Evolutionary conservation across 2,113 vertebrate species (phyloP).

Genomic region (Chascanopsetta lugubris): DNA sequence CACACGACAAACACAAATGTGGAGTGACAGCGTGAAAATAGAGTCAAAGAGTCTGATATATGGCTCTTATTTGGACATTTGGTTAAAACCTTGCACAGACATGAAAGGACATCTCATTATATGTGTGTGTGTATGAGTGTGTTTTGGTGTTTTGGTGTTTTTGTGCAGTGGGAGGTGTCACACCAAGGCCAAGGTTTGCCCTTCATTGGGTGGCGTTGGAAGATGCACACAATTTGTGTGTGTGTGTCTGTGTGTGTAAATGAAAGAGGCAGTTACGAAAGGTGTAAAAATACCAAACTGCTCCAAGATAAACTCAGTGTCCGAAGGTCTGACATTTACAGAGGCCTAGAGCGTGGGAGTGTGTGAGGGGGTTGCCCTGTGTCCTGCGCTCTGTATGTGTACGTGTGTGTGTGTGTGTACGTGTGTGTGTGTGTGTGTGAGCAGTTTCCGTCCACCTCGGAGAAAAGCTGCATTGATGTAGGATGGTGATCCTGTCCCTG

Average conservation of each 20-base stretch:
- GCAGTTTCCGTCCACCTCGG: constrained; percentile 71
- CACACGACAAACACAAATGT: constrained; percentile 1
- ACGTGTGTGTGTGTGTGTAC: constrained; percentile 25
- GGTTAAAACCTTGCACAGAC: constrained; percentile 15
- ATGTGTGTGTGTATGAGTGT: constrained; percentile 17
- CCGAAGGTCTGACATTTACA: constrained; percentile 77
- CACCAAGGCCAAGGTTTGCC: constrained; percentile 29
- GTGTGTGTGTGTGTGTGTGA: constrained; percentile 32
- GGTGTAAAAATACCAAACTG: constrained; percentile 78
- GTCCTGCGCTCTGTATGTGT: constrained; percentile 18
- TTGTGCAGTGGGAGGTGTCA: constrained; percentile 4
- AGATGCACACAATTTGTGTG: not conserved
- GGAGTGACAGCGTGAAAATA: not conserved
- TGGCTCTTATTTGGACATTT: constrained; percentile 1
- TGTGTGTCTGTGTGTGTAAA: constrained; percentile 6
- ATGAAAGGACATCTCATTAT: constrained; percentile 16
- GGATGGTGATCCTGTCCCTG: constrained; percentile 61
- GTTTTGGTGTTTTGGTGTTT: constrained; percentile 27
- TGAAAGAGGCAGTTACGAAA: constrained; percentile 54
- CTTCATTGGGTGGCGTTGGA: constrained; percentile 27
- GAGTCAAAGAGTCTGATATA: not conserved
- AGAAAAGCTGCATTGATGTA: constrained; percentile 82
- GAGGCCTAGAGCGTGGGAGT: constrained; percentile 73
- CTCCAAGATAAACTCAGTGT: constrained; percentile 81
- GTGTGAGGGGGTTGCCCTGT: constrained; percentile 65